These are phyloP conservation scores for Xanthia togata DNA, from an alignment of 2,888 invertebrate genomes.

Conservation along the genomic window DNA sequence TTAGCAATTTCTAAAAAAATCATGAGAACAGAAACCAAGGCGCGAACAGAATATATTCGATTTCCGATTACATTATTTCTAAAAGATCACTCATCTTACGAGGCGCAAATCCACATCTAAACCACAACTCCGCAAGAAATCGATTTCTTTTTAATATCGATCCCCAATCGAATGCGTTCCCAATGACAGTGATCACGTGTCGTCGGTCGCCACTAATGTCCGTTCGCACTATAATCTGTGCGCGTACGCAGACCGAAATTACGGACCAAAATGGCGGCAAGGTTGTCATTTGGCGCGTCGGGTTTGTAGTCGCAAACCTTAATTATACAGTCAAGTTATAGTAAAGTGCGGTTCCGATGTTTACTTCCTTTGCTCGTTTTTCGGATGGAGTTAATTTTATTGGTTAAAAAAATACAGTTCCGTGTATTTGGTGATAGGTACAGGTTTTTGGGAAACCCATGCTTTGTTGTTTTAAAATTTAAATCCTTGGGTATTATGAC, in stretches of 20 bases:
- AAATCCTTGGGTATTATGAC: slow-evolving; percentile 8
- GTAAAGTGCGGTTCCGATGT: slow-evolving; percentile 78
- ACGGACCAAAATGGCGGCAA: slow-evolving; percentile 81
- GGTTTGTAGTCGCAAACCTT: slow-evolving; percentile 77
- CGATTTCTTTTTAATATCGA: slow-evolving; percentile 72
- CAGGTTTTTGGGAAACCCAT: slow-evolving; percentile 3
- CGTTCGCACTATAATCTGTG: slow-evolving; percentile 85
- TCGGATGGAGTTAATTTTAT: slow-evolving; percentile 57
- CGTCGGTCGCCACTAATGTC: slow-evolving; percentile 79
- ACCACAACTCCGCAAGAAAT: slow-evolving; percentile 69
- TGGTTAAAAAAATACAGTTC: slow-evolving; percentile 48
- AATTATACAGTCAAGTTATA: slow-evolving; percentile 76
- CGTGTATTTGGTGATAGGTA: slow-evolving; percentile 47
- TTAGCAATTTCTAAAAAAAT: background rate
- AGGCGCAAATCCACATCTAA: slow-evolving; percentile 62
- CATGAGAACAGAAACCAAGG: background rate
- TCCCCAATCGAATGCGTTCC: slow-evolving; percentile 72
- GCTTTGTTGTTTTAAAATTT: background rate
- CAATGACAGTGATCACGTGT: slow-evolving; percentile 81
- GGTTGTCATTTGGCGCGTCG: slow-evolving; percentile 86
- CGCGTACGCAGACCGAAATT: slow-evolving; percentile 82
- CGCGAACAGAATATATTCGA: slow-evolving; percentile 33
- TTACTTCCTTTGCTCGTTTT: slow-evolving; percentile 72
- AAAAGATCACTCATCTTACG: slow-evolving; percentile 26
- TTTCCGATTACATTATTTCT: slow-evolving; percentile 28